Base-by-base conservation (phyloP, 1,140 invertebrate species). In the Drosophila arizonae region DNA sequence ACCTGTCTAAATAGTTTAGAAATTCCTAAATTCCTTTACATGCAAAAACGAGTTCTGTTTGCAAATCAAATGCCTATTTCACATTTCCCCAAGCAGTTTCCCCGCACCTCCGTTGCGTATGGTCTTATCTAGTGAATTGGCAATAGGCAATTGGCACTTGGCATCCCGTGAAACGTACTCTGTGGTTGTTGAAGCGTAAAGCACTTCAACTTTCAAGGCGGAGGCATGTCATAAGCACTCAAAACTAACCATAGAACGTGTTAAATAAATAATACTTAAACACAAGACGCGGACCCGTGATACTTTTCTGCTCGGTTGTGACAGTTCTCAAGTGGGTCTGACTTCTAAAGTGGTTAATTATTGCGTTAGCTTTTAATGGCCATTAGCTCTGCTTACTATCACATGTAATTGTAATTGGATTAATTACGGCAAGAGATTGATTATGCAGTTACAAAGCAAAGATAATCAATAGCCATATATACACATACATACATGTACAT, bases 271-370 rank as follows among this genome's bases (percentile, higher is more conserved):
- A 60, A 64, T 61, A 70, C 6, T 51, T 54, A 60, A 55, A 28
- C 55, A 36, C 43, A 46, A 60, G 43, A 45, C 13, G 13, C 15
- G 33, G 48, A 30, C 51, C 28, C 43, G 52, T 55, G 52, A 55
- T 55, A 51, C 64, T 50, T 63, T 63, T 62, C 17, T 61, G 76
- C 55, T 60, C 51, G 6, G 81, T 76, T 87, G 82, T 87, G 81
- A 85, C 81, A 85, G 79, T 80, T 85, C 71, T 78, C 52, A 66
- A 84, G 81, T 80, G 80, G 43, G 60, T 65, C 15, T 39, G 70
- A 33, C 51, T 70, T 63, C 63, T 61, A 72, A 81, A 75, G 70
- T 81, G 81, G 81, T 62, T 81, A 78, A 86, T 85, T 85, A 78
- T 72, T 70, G 63, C 30, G 45, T 61, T 68, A 52, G 48, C 57